Base-by-base conservation (phyloP, 2,797 vertebrate species). In the Urophycis tenuis region DNA sequence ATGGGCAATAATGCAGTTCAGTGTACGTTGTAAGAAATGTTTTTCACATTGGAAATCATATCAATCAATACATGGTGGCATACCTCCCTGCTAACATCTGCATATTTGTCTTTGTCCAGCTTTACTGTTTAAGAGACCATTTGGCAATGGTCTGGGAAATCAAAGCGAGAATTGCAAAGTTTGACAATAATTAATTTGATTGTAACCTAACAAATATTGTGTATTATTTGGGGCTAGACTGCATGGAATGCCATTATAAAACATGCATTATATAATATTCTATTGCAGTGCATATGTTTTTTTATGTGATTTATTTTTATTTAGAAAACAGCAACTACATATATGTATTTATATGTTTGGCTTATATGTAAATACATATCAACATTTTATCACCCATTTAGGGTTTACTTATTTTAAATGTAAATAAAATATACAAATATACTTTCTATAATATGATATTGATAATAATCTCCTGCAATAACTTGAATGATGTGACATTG, bases 11-110 rank as follows among this genome's bases (percentile, higher is more conserved):
- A 71, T 79, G 81, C 78, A 85, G 77, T 79, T 82, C 74, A 81
- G 70, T 84, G 86, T 81, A 86, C 89, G 79, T 86, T 82, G 74
- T 82, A 73, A 81, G 73, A 79, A 86, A 17, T 76, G 31, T 34
- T 30, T 79, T 82, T 83, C 76, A 76, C 77, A 53, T 82, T 71
- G 69, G 69, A 71, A 32, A 30, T 71, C 69, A 30, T 64, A 29
- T 64, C 12, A 71, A 71, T 71, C 69, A 71, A 71, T 71, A 71
- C 53, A 64, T 22, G 12, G 2, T 69, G 67, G 2, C 12, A 32
- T 22, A 14, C 67, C 67, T 70, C 29, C 15, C 11, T 31, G 67
- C 29, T 70, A 70, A 31, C 14, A 15, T 31, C 31, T 70, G 67
- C 29, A 70, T 71, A 71, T 71, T 71, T 30, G 15, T 31, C 5